Evolutionary conservation across 2,113 vertebrate species (phyloP), one percentile per base, ranked within the genome.

Genomic region (Trematomus loennbergii): DNA sequence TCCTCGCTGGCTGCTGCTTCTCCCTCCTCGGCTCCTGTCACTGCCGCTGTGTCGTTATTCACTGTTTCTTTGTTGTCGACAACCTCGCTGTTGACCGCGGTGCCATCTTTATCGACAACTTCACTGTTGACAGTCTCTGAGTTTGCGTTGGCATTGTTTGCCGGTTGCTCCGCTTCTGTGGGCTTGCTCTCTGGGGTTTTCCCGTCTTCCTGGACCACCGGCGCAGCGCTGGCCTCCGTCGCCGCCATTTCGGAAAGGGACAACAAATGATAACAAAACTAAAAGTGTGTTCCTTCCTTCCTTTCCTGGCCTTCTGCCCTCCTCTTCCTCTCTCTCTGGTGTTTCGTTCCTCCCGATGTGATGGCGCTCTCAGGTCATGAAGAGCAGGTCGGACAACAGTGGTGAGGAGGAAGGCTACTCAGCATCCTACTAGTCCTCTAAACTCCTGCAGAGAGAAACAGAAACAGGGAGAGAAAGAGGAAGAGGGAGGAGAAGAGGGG

Each of bases 341-440:
- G 72, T 87, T 48, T 65, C 40, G 71, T 89, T 92, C 86, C 85
- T 91, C 87, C 89, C 63, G 10, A 76, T 81, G 82, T 64, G 81
- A 16, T 81, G 72, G 63, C 3, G 66, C 89, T 87, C 88, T 93
- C 89, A 91, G 92, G 88, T 92, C 93, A 94, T 91, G 91, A 89
- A 91, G 90, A 85, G 81, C 87, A 79, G 73, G 48, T 61, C 80
- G 71, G 86, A 84, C 82, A 90, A 82, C 67, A 77, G 25, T 59
- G 67, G 75, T 25, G 67, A 65, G 89, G 87, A 90, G 86, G 87
- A 78, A 81, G 91, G 78, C 68, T 81, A 84, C 83, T 92, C 91
- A 92, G 93, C 94, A 96, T 96, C 90, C 89, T 94, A 94, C 85
- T 94, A 58, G 75, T 86, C 83, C 81, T 81, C 80, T 78, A 43